Percentiles rank a stretch among this genome's conserved stretches.
phyloP scores from a whole-genome alignment of 2,888 invertebrate genomes.

The Chrysotoxum bicinctum region DNA sequence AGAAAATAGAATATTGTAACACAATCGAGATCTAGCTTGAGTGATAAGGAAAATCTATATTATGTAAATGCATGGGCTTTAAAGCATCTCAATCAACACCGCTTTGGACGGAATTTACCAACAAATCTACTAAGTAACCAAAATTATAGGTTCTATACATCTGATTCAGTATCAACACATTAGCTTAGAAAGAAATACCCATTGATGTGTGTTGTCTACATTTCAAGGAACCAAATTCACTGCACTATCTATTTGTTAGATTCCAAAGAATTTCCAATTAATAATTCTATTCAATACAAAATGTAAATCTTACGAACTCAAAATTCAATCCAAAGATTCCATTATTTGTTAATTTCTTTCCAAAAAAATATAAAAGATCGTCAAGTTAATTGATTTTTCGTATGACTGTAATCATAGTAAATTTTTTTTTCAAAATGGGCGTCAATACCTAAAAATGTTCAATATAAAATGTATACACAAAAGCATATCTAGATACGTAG shows the following conservation, averaged over 20 bases:
- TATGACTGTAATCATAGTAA: slow-evolving; percentile 65
- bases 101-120: background rate
- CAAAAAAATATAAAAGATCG: slow-evolving; percentile 47
- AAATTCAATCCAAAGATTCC: background rate
- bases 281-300: background rate
- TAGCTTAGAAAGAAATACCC: background rate
- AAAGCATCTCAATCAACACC: background rate
- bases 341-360: slow-evolving; percentile 10
- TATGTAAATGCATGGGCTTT: too few relatives aligned
- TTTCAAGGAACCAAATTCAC: background rate
- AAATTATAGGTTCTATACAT: slow-evolving; percentile 16
- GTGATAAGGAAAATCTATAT: too few relatives aligned
- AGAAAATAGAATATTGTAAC: too few relatives aligned
- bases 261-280: slow-evolving; percentile 20
- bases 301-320: background rate
- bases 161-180: background rate
- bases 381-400: slow-evolving; percentile 61
- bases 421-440: slow-evolving; percentile 47
- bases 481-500: too few relatives aligned
- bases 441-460: slow-evolving; percentile 32
- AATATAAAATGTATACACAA: background rate
- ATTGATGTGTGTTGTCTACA: background rate
- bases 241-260: background rate
- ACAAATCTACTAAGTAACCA: background rate
- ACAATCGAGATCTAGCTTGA: too few relatives aligned